Conservation (phyloP, 2,888 invertebrate species). For the Apeira syringaria region DNA sequence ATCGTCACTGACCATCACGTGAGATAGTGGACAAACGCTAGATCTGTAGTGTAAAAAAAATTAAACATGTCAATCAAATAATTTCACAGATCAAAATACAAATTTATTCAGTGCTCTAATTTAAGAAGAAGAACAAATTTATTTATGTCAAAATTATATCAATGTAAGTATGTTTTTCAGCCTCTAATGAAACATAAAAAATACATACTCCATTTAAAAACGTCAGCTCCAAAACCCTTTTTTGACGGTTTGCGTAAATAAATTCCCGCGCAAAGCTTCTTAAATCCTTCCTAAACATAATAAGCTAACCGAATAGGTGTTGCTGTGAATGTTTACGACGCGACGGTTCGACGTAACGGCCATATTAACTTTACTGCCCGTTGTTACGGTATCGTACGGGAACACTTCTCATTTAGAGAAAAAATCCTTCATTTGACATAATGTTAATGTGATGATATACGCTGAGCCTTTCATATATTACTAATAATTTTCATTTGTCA, state of each 20-base stretch:
- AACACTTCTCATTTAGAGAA: slow-evolving; percentile 23
- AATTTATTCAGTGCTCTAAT: no score
- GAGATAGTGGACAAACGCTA: no score
- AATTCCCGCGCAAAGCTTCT: slow-evolving; percentile 7
- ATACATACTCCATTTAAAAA: background rate
- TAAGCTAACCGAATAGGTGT: slow-evolving; percentile 23
- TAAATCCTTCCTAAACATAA: slow-evolving; percentile 23
- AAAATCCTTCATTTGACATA: slow-evolving; percentile 17
- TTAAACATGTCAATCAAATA: no score
- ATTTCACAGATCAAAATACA: no score
- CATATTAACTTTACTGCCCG: slow-evolving; percentile 32
- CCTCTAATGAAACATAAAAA: no score
- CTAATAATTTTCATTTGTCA: no score
- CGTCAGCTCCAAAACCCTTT: background rate
- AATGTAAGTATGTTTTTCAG: no score
- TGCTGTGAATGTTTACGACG: slow-evolving; percentile 23
- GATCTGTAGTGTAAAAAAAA: no score
- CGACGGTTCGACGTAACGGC: slow-evolving; percentile 23
- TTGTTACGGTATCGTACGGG: slow-evolving; percentile 28
- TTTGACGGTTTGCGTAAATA: background rate
- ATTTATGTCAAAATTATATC: no score
- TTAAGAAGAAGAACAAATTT: no score
- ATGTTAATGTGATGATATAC: slow-evolving; percentile 1
- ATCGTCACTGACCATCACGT: no score
- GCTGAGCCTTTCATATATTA: no score